phyloP scores from a whole-genome alignment of 2,113 vertebrate species.

The Pangasianodon gigas region DNA sequence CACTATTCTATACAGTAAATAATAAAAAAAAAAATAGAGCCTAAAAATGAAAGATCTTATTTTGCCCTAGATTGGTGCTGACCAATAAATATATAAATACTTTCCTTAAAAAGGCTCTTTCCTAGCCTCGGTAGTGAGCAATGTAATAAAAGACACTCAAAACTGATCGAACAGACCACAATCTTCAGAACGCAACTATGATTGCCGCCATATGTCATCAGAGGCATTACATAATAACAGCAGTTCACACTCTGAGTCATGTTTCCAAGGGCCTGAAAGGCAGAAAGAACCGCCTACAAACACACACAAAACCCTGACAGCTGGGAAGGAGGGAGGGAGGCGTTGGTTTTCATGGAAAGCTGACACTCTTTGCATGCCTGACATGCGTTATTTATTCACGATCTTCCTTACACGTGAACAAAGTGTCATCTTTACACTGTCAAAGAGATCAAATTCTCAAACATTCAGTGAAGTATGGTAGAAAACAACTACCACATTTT shows the following conservation, averaged over 20 bases:
- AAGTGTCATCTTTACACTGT: constrained; percentile 9
- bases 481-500: background rate
- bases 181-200: constrained; percentile 37
- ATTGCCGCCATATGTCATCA: constrained; percentile 63
- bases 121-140: background rate
- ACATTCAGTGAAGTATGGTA: background rate
- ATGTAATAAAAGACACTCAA: constrained; percentile 20
- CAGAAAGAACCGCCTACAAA: constrained; percentile 25
- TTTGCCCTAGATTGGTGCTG: constrained; percentile 6
- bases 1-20: background rate
- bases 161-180: constrained; percentile 11
- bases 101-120: constrained; percentile 26
- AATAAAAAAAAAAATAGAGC: background rate
- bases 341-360: constrained; percentile 15
- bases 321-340: constrained; percentile 11
- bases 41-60: background rate
- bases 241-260: constrained; percentile 49
- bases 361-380: constrained; percentile 1
- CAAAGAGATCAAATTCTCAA: background rate
- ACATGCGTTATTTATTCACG: constrained; percentile 22
- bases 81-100: constrained; percentile 25
- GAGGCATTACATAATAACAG: constrained; percentile 48
- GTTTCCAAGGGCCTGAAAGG: constrained; percentile 34
- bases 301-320: constrained; percentile 9
- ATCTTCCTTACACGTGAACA: constrained; percentile 11